These are phyloP conservation scores for Galerucella pusilla DNA, from an alignment of 2,888 invertebrate species.

Conservation along the genomic window DNA sequence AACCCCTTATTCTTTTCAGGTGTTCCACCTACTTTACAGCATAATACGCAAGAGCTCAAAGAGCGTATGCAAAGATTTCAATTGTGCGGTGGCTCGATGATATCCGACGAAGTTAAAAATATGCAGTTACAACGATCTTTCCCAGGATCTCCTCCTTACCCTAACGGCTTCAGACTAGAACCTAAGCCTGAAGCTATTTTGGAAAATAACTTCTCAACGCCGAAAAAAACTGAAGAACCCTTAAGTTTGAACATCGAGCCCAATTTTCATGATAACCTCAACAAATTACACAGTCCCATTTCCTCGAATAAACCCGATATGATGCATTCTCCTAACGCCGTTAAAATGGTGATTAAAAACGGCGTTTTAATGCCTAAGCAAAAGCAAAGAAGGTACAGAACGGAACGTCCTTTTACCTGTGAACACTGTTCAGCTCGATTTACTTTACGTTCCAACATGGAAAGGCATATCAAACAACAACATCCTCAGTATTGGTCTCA, in stretches of 20 bases:
- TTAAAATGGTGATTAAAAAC: slow-evolving; percentile 92
- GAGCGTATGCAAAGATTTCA: slow-evolving; percentile 76
- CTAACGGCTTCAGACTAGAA: slow-evolving; percentile 53
- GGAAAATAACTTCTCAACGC: slow-evolving; percentile 45
- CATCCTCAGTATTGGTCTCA: slow-evolving; percentile 92
- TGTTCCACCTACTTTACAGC: slow-evolving; percentile 66
- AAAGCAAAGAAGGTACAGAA: slow-evolving; percentile 89
- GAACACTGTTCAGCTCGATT: slow-evolving; percentile 91
- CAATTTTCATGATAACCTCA: slow-evolving; percentile 50
- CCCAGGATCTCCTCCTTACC: slow-evolving; percentile 40
- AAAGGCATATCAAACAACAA: slow-evolving; percentile 92
- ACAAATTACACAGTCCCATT: slow-evolving; percentile 63
- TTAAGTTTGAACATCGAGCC: slow-evolving; percentile 63
- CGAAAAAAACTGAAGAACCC: slow-evolving; percentile 66
- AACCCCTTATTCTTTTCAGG: slow-evolving; percentile 75
- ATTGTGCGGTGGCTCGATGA: slow-evolving; percentile 76
- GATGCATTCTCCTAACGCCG: slow-evolving; percentile 72
- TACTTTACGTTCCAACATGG: slow-evolving; percentile 94
- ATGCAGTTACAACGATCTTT: slow-evolving; percentile 45
- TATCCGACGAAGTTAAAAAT: slow-evolving; percentile 65
- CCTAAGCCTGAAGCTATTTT: slow-evolving; percentile 46
- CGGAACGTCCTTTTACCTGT: slow-evolving; percentile 91
- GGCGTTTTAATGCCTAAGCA: slow-evolving; percentile 92
- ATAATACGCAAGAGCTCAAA: slow-evolving; percentile 75
- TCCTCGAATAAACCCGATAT: slow-evolving; percentile 65